Evolutionary conservation across 2,797 vertebrate species (phyloP), one percentile per base, ranked within the genome.

Genomic region (Myiothlypis chrysogaster): DNA sequence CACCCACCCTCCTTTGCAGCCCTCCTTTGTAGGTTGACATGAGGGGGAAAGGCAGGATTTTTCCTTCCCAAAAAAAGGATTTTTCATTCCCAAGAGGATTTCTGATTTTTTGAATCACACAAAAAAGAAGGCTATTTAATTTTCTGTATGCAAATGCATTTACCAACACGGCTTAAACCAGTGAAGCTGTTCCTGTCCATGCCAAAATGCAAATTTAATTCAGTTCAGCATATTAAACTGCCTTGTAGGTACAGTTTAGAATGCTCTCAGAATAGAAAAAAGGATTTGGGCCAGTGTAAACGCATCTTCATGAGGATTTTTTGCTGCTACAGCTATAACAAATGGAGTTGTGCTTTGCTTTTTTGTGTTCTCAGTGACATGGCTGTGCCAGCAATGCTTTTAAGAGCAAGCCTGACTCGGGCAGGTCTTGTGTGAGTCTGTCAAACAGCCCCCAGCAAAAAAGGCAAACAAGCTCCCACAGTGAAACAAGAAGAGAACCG

Each of bases 351-450:
- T 86, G 77, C 84, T 91, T 84, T 88, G 66, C 69, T 90, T 90
- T 61, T 63, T 66, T 10, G 0, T 47, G 61, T 53, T 94, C 68
- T 87, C 78, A 39, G 23, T 63, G 96, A 86, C 91, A 69, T 6
- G 87, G 55, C 80, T 83, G 86, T 96, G 95, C 93, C 91, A 94
- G 88, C 65, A 94, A 96, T 93, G 94, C 94, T 95, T 95, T 95
- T 90, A 94, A 88, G 83, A 88, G 83, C 85, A 72, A 88, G 50
- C 77, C 76, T 83, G 85, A 79, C 84, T 82, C 60, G 63, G 82
- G 89, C 87, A 92, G 82, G 65, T 90, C 92, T 75, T 85, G 82
- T 3, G 4, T 46, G 83, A 93, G 61, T 69, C 76, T 91, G 87
- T 94, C 90, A 92, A 92, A 89, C 53, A 96, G 83, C 78, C 82